Evolutionary conservation across 2,113 vertebrate genomes (phyloP), one percentile per base, ranked within the genome.

Genomic region (Glaucidium brasilianum): DNA sequence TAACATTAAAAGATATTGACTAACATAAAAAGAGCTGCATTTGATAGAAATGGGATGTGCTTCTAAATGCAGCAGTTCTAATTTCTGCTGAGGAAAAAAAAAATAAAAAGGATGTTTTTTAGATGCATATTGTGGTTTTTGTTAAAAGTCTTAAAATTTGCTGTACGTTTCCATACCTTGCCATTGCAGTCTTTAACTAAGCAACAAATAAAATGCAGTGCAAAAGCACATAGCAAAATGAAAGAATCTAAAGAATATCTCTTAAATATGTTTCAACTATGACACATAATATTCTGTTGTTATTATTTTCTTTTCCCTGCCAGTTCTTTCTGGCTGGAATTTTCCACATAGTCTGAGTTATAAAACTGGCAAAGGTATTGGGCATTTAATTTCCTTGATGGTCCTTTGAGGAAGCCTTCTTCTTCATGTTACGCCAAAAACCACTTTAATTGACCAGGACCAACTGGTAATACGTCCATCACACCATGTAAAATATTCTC

Each of bases 1-100:
- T 98, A 98, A 96, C 95, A 97, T 97, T 90, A 92, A 95, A 96
- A 97, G 96, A 98, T 97, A 98, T 96, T 97, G 98, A 97, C 97
- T 97, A 97, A 97, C 97, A 97, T 97, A 97, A 98, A 98, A 98
- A 96, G 96, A 97, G 92, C 97, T 98, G 90, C 96, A 66, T 97
- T 95, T 92, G 95, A 94, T 93, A 94, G 94, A 97, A 98, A 92
- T 77, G 80, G 95, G 93, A 92, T 73, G 29, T 94, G 90, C 71
- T 94, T 92, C 95, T 92, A 95, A 96, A 97, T 85, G 79, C 76
- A 92, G 85, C 63, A 78, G 69, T 94, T 94, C 94, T 97, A 92
- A 93, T 97, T 97, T 97, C 87, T 96, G 53, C 74, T 64, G n/a
- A 55, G 69, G 59, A 86, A 95, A 85, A 95, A 49, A 67, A 71